Conservation (phyloP, 92 coral and sea anemone genomes). For the Epizoanthus scotinus region DNA sequence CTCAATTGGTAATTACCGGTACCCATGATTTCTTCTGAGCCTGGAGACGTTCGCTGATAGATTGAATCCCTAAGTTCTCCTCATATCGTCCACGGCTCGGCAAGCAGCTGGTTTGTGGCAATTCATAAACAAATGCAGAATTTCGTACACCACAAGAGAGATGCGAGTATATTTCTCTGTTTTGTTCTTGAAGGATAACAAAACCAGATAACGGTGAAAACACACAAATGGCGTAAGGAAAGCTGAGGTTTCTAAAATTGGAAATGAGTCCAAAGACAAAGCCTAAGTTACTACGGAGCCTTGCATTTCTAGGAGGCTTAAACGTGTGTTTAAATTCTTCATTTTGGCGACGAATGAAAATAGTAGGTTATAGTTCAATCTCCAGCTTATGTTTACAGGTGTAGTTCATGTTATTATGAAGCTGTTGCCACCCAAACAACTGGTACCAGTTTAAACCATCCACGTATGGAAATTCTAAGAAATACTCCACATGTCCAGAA, state of each 20-base stretch:
- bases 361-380: neutral
- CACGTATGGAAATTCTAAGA: too few species aligned
- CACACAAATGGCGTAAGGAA: neutral
- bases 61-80: neutral
- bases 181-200: too few species aligned
- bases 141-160: neutral
- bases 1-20: slow-evolving; percentile 16
- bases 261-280: neutral
- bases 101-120: neutral
- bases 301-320: neutral
- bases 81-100: neutral
- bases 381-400: neutral
- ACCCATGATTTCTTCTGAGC: neutral
- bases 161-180: neutral
- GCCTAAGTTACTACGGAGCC: neutral
- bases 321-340: neutral
- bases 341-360: neutral
- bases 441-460: too few species aligned
- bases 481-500: too few species aligned
- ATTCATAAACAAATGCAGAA: neutral
- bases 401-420: neutral
- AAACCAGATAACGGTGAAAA: neutral
- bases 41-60: neutral
- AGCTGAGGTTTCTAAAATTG: neutral
- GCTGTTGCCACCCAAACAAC: too few species aligned